These are phyloP conservation scores for Pterocles gutturalis DNA, from an alignment of 2,113 vertebrate genomes.

Conservation along the genomic window DNA sequence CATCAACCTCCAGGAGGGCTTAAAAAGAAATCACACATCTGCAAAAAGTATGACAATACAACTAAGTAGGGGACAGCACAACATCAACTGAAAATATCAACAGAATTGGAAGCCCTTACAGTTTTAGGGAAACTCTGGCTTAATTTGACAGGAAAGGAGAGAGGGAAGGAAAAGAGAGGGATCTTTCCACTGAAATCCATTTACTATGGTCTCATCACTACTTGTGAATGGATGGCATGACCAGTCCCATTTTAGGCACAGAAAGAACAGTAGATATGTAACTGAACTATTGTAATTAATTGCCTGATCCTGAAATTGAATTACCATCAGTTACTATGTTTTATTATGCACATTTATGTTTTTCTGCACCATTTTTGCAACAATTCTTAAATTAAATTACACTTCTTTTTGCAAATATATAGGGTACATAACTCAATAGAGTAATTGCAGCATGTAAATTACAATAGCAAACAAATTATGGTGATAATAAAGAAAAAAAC, in stretches of 20 bases:
- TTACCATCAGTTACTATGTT: neutral
- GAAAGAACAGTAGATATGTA: neutral
- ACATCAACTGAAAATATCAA: neutral
- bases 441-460: neutral
- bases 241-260: neutral
- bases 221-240: neutral
- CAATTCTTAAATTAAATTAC: conserved; percentile 3
- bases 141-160: neutral
- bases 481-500: neutral
- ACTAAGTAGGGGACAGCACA: neutral
- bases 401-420: neutral
- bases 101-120: neutral
- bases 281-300: neutral
- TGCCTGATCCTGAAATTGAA: conserved; percentile 13
- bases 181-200: neutral
- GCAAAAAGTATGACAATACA: neutral
- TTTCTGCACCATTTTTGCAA: neutral
- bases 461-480: neutral
- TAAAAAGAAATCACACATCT: neutral
- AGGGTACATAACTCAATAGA: neutral
- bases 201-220: neutral
- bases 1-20: neutral
- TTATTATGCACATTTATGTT: neutral
- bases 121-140: neutral
- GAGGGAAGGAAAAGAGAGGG: neutral